Base-by-base conservation (phyloP, 2,888 invertebrate species). In the Drosophila maculinotata region DNA sequence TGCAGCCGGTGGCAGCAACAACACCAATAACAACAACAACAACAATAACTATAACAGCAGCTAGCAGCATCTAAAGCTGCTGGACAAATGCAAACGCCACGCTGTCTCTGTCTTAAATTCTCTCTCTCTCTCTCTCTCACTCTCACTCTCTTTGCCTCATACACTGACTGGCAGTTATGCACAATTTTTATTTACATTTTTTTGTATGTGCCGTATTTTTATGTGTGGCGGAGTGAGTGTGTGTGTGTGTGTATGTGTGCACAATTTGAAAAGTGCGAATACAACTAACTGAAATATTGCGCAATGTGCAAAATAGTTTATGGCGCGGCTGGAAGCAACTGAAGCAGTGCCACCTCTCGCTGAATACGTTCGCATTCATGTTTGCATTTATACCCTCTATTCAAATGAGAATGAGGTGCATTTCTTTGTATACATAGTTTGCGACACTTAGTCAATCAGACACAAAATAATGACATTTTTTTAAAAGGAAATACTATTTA, bases 241-340 rank as follows among this genome's bases (percentile, higher is more conserved):
- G 23, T 56, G 6, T 45, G 17, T 57, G 44, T 59, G 36, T 62
- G 36, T 69, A 57, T 63, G 54, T 68, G 31, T 42, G 57, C 65
- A 77, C 84, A 83, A 86, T 87, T 87, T 67, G 81, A 75, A 86
- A 86, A 84, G 71, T 86, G 80, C 84, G 78, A 80, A 69, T 68
- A 60, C 62, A 74, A 62, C 83, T 67, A 69, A 76, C 80, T 83
- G 84, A 80, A 80, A 80, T 80, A 80, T 86, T 79, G 80, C 80
- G 84, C 84, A 84, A 78, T 72, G 87, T 81, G 82, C 79, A 83
- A 81, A 81, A 82, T 82, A 76, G 85, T 82, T 82, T 82, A 81
- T 82, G 69, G 79, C 77, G 74, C 60, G 80, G 68, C 73, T 65
- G 62, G 65, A 52, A 57, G 59, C 65, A 65, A 53, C 54, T 47